Evolutionary conservation across 2,113 vertebrate genomes (phyloP), one percentile per base, ranked within the genome.

Genomic region (Anguilla japonica): DNA sequence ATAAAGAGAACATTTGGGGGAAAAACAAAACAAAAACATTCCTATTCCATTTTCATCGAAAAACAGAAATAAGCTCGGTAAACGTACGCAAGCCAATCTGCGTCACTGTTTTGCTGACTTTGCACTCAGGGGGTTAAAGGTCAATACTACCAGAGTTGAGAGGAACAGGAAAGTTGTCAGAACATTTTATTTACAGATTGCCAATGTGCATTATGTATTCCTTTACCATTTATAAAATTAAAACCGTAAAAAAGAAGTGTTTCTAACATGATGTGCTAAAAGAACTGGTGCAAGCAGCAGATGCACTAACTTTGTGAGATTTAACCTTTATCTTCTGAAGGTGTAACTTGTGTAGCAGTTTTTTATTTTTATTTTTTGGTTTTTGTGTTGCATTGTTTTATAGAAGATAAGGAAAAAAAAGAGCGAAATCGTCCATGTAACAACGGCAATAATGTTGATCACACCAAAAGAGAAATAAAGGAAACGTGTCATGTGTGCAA

Each of bases 401-500:
- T 90, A 90, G 89, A 82, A 60, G 85, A 43, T 85, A 88, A 91
- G 79, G 89, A 80, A 71, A 87, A 89, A 88, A 82, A 71, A 89
- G 86, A 85, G 88, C 88, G 93, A 91, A 91, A 87, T 90, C 92
- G 91, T 3, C 39, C 88, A 89, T 94, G 93, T 93, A 91, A 91
- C 1, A 14, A 53, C 92, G 87, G 88, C 89, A 90, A 88, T 91
- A 91, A 92, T 95, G 91, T 94, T 95, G 91, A 92, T 94, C 92
- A 92, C 92, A 85, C 89, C 92, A 91, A 89, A 87, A 85, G 71
- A 56, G 88, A 82, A n/a, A 85, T 82, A 89, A 84, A 85, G 46
- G 85, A 86, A 56, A 89, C 89, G 87, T 93, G 91, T 94, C 89
- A 93, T 92, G 94, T 95, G 94, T 95, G 94, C 93, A 96, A 95